phyloP scores from a whole-genome alignment of 1,140 invertebrate genomes.

The Bombus waltoni region DNA sequence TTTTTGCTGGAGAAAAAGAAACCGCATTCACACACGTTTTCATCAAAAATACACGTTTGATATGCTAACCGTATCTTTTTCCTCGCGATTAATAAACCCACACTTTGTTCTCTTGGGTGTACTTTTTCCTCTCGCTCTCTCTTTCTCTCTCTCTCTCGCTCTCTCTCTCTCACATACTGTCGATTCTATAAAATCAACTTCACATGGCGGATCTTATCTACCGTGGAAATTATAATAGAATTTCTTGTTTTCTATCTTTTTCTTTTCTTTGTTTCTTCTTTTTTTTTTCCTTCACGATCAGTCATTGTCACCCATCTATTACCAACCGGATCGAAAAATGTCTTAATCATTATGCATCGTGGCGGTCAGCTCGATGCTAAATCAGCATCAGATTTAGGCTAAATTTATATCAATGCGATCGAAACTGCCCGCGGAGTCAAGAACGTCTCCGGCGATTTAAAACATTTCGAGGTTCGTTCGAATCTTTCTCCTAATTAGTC shows the following conservation, averaged over 20 bases:
- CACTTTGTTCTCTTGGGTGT: neutral
- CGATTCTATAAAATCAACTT: slow-evolving; percentile 23
- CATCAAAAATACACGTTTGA: slow-evolving; percentile 60
- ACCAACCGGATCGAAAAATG: slow-evolving; percentile 10
- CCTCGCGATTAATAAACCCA: slow-evolving; percentile 8
- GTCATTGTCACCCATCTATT: neutral
- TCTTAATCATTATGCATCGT: slow-evolving; percentile 15
- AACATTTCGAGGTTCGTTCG: slow-evolving; percentile 25
- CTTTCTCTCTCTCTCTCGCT: neutral
- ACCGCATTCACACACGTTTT: slow-evolving; percentile 32
- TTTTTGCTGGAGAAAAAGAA: slow-evolving; percentile 27
- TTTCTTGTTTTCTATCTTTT: neutral
- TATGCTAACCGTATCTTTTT: slow-evolving; percentile 36
- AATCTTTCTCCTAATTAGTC: slow-evolving; percentile 9
- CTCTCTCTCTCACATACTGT: neutral
- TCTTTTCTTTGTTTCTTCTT: neutral
- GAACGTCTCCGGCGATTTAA: slow-evolving; percentile 5
- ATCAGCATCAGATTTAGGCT: neutral
- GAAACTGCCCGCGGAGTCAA: neutral
- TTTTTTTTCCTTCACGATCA: neutral
- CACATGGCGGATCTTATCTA: neutral
- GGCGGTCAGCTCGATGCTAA: slow-evolving; percentile 14
- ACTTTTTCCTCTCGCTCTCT: neutral
- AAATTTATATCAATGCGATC: slow-evolving; percentile 22
- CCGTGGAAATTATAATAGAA: slow-evolving; percentile 17